Base-by-base conservation (phyloP, 2,888 invertebrate genomes). In the Sarcophaga rosellei region DNA sequence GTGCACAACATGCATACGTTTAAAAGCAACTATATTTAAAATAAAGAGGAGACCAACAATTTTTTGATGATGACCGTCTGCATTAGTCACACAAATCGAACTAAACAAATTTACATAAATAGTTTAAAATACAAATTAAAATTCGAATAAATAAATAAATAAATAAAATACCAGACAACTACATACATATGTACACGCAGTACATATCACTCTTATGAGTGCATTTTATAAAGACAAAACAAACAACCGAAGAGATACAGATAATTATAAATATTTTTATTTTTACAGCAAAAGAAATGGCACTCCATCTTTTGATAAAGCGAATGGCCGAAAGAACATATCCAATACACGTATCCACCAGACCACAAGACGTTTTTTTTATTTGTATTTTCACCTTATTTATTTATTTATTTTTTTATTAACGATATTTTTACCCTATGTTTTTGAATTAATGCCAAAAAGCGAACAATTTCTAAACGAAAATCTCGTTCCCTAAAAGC, bases 371-470 rank as follows among this genome's bases (percentile, higher is more conserved):
- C 17, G 17, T 72, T 61, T 23, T 45, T 25, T 20, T 44, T 62
- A 21, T 69, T 70, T 73, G 66, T 25, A 44, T 57, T 44, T 65
- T 74, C 11, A 20, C 62, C 81, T 61, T 81, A 20, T 68, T 75
- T 17, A 53, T 53, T 84, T 25, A 25, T 35, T 62, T 62, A n/a
- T 78, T 53, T 65, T 45, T 68, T 53, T 79, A 68, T 72, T 74
- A 61, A 74, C 70, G 80, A 85, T 86, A 86, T 87, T 87, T 88
- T 86, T 86, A 84, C 74, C 82, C 85, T 82, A 83, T 77, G 82
- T 87, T 88, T 80, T 88, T 90, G 89, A 90, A 88, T 88, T 88
- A 86, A 78, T 83, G 88, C 78, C 88, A 87, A 88, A 87, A 89
- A 88, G 86, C 83, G 76, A 88, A 86, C 84, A 85, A 88, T 86